Conservation (phyloP, 2,888 invertebrate species). For the Zonitis immaculata region DNA sequence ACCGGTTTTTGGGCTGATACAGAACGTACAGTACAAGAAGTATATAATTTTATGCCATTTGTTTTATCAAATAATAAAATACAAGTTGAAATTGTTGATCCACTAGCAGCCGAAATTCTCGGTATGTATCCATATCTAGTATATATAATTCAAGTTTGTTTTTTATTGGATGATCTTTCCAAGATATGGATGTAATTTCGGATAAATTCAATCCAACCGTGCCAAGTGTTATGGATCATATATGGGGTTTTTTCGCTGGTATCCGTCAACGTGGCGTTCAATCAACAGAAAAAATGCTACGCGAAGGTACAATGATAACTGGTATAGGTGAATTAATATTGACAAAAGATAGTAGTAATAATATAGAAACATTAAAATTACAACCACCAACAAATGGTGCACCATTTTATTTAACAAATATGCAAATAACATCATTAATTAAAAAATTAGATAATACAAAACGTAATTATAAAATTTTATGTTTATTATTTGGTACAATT, state of each 20-base stretch:
- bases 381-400: conserved; percentile 68
- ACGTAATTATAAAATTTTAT: conserved; percentile 59
- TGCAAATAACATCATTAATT: conserved; percentile 69
- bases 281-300: conserved; percentile 80
- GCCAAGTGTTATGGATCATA: conserved; percentile 70
- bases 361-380: conserved; percentile 53
- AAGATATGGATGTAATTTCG: conserved; percentile 75
- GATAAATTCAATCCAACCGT: conserved; percentile 77
- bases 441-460: conserved; percentile 68
- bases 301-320: conserved; percentile 75
- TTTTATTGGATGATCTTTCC: conserved; percentile 11
- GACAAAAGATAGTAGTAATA: conserved; percentile 54
- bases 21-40: conserved; percentile 71
- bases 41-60: conserved; percentile 77
- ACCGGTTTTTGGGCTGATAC: conserved; percentile 87
- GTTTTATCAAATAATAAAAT: conserved; percentile 59
- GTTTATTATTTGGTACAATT: conserved; percentile 54
- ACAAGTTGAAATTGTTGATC: conserved; percentile 71
- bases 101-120: conserved; percentile 65
- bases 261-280: conserved; percentile 79
- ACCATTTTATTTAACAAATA: conserved; percentile 74
- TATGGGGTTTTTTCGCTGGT: conserved; percentile 83
- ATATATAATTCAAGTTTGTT: too few species aligned
- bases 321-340: conserved; percentile 71
- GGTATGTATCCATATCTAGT: conserved; percentile 42